A percentile compares a stretch with the other conserved stretches of the same genome.
Conservation (phyloP, 1,140 invertebrate species). For the Zaprionus inermis region DNA sequence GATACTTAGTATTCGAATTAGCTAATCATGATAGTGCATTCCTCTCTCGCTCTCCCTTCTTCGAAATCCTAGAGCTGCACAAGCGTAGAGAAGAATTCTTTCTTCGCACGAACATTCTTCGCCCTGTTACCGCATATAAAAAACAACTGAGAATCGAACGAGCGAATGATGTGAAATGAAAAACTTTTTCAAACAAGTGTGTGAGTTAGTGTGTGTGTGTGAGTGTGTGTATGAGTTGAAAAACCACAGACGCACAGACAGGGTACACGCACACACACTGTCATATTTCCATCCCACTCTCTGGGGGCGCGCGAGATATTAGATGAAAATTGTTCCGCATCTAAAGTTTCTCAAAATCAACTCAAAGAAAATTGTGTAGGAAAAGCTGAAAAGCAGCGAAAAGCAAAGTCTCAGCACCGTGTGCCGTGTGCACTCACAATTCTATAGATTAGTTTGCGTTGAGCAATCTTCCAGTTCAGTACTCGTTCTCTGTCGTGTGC, state of each 20-base stretch:
- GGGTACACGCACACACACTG: constrained; percentile 43
- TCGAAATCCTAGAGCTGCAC: constrained; percentile 13
- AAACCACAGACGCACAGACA: constrained; percentile 64
- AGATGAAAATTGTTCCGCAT: constrained; percentile 72
- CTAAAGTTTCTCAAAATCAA: constrained; percentile 77
- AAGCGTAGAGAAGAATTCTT: constrained; percentile 35
- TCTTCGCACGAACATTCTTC: constrained; percentile 62
- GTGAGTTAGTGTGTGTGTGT: background rate
- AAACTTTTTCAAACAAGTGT: constrained; percentile 42
- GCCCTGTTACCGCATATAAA: constrained; percentile 57
- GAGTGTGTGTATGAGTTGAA: constrained; percentile 32
- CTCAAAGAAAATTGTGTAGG: constrained; percentile 54
- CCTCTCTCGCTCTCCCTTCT: background rate
- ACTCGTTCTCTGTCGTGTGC: constrained; percentile 69
- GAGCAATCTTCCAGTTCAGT: constrained; percentile 83
- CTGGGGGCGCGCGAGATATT: constrained; percentile 58
- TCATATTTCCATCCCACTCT: constrained; percentile 77
- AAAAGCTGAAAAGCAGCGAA: constrained; percentile 27
- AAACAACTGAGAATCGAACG: constrained; percentile 41
- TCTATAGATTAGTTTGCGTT: constrained; percentile 83
- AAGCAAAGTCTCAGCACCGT: constrained; percentile 44
- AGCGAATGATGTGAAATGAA: constrained; percentile 55
- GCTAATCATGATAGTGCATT: constrained; percentile 38
- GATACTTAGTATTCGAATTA: constrained; percentile 24
- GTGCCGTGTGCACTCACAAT: constrained; percentile 81